Base-by-base conservation (phyloP, 2,888 invertebrate genomes). In the Esperia sulphurella region DNA sequence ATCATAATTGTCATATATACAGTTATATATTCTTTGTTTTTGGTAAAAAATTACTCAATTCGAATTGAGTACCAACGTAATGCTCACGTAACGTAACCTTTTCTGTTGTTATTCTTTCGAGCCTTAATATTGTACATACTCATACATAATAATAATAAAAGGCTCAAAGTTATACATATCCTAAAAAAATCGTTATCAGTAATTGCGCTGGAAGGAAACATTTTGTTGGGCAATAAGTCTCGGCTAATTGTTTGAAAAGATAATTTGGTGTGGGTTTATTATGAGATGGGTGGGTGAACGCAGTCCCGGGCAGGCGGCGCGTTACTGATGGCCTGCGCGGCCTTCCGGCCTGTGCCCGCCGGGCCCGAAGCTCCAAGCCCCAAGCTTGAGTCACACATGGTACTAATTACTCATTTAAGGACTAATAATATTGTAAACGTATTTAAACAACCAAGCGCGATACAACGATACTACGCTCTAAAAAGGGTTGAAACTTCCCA, bases 241-340 rank as follows among this genome's bases (percentile, higher is more conserved):
- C 60, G 59, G 65, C 70, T 83, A 82, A 83, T 84, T 82, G 82
- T 84, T 82, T 78, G 77, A 78, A 81, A 83, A 84, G 80, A 84
- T 83, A 83, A 84, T 86, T 82, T 77, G 63, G 75, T 71, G 75
- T 68, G 71, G 79, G 79, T 83, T 80, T 83, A 83, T 83, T 79
- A 78, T 78, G 67, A 66, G 65, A 61, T 65, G 75, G 75, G 71
- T 61, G 68, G 68, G 55, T 43, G 49, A 52, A 60, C 57, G 71
- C 73, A 68, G 72, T 73, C 69, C 63, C 66, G 68, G 63, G 49
- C 76, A 70, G 67, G 71, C 75, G 75, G 77, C 68, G 72, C 70
- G 71, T 70, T 75, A 70, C 72, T 75, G 81, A 81, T 74, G 77
- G 75, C 71, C 59, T 58, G 55, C 58, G n/a, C 59, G 55, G 61